Conservation (phyloP, 2,113 vertebrate genomes). For the Columbina picui region DNA sequence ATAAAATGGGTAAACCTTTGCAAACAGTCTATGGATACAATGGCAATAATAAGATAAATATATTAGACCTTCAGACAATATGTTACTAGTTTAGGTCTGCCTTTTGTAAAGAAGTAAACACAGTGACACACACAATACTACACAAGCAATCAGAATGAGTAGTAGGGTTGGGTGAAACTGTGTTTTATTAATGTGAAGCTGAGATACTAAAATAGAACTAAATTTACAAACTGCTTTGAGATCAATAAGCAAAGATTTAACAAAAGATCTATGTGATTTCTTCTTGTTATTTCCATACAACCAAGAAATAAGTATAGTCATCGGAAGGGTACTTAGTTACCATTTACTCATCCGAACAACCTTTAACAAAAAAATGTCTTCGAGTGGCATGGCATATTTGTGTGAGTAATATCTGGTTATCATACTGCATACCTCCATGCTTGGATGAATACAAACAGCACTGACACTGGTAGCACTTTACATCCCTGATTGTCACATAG, state of each 20-base stretch:
- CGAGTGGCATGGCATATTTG: not conserved
- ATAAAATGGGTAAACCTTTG: not conserved
- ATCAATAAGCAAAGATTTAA: not conserved
- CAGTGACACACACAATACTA: not conserved
- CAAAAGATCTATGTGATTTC: not conserved
- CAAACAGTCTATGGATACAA: not conserved
- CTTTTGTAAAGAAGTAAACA: not conserved
- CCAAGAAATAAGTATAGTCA: not conserved
- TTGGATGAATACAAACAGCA: not conserved
- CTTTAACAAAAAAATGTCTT: not conserved
- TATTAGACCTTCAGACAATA: not conserved
- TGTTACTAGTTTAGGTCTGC: not conserved
- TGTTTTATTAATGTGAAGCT: not conserved
- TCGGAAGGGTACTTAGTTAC: not conserved
- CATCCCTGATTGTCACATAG: not conserved
- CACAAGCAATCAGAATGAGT: not conserved
- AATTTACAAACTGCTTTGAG: not conserved
- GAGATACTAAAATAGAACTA: not conserved
- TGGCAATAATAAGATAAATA: fast-evolving
- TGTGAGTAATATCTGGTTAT: not conserved
- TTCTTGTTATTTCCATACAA: not conserved
- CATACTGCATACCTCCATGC: not conserved
- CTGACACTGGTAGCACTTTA: not conserved
- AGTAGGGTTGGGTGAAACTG: not conserved
- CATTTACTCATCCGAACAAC: not conserved